Conservation (phyloP, 2,113 vertebrate genomes). For the Colius striatus region DNA sequence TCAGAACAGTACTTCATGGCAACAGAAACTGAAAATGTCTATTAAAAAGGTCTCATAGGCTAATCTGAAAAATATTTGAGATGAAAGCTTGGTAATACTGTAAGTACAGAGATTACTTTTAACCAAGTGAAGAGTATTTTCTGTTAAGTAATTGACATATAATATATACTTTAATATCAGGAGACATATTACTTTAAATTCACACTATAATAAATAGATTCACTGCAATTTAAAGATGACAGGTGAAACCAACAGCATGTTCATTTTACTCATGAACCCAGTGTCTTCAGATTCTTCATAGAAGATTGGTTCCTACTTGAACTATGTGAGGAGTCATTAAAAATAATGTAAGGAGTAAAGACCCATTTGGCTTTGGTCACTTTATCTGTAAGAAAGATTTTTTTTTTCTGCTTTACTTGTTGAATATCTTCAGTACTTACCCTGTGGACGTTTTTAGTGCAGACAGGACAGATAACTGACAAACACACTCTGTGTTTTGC, state of each 20-base stretch:
- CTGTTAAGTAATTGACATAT: neutral
- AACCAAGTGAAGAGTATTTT: conserved; percentile 2
- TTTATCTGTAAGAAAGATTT: neutral
- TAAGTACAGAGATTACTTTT: neutral
- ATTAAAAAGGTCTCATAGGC: neutral
- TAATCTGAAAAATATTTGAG: conserved; percentile 3
- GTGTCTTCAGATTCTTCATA: neutral
- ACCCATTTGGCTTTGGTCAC: neutral
- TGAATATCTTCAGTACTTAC: neutral
- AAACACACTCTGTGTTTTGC: neutral
- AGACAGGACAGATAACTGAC: neutral
- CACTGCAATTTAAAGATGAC: neutral
- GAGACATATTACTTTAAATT: conserved; percentile 7
- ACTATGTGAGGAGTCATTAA: neutral
- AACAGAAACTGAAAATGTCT: neutral
- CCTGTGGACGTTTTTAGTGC: neutral
- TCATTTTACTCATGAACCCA: neutral
- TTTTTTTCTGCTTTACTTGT: neutral
- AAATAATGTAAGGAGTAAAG: neutral
- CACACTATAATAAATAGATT: neutral
- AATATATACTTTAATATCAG: neutral
- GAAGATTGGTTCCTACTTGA: neutral
- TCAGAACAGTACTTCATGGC: neutral
- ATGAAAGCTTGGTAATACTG: neutral
- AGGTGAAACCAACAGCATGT: neutral